Evolutionary conservation across 2,888 invertebrate species (phyloP).

Genomic region (Nomada hirtipes): DNA sequence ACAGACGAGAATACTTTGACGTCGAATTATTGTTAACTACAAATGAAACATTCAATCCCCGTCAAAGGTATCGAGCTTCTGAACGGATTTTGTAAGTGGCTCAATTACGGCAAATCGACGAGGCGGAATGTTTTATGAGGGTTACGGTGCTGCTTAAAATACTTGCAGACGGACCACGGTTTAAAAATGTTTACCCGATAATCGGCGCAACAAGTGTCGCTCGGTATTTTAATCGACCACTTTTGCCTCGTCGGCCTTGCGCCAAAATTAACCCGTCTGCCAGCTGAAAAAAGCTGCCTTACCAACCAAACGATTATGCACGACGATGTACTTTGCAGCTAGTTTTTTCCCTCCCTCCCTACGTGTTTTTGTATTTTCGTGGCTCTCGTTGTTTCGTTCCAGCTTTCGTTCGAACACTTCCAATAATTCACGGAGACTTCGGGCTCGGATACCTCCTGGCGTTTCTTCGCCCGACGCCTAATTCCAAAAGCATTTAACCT

Average conservation of each 20-base stretch:
- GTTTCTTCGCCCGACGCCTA: neutral
- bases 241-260: neutral
- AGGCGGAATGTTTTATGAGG: neutral
- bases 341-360: neutral
- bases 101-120: neutral
- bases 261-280: slow-evolving; percentile 32
- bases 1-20: too few species aligned
- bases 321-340: neutral
- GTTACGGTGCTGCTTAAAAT: neutral
- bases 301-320: slow-evolving; percentile 10
- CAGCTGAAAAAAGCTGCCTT: neutral
- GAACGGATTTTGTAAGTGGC: neutral
- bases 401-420: neutral
- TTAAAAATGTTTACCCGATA: slow-evolving; percentile 38
- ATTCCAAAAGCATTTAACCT: neutral
- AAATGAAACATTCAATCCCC: too few species aligned
- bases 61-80: neutral
- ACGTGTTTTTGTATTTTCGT: too few species aligned
- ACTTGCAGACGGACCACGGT: neutral
- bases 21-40: too few species aligned
- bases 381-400: neutral
- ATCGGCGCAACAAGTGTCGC: slow-evolving; percentile 54
- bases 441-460: neutral
- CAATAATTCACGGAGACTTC: neutral
- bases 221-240: slow-evolving; percentile 29